phyloP scores from a whole-genome alignment of 2,797 vertebrate species.

The Pseudochaenichthys georgianus region DNA sequence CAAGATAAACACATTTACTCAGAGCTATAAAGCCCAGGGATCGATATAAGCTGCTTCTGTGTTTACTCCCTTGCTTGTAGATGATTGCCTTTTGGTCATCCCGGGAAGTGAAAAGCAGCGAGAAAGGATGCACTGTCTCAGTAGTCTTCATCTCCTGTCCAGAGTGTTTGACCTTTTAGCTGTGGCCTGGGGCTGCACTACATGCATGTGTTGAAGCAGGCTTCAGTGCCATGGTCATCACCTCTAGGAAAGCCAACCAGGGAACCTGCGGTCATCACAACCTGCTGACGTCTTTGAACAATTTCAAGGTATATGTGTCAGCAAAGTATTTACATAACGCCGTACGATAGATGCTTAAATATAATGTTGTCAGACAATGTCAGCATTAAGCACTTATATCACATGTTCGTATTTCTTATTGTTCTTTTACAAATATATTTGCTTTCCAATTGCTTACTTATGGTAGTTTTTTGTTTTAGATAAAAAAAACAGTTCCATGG shows the following conservation, averaged over 20 bases:
- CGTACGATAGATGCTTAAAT: neutral
- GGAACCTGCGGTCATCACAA: constrained; percentile 21
- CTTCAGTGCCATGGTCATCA: constrained; percentile 20
- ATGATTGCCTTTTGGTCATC: constrained; percentile 60
- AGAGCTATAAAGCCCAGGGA: constrained; percentile 50
- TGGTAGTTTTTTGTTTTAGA: no score
- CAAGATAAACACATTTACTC: constrained; percentile 70
- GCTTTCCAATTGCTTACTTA: no score
- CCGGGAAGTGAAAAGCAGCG: constrained; percentile 36
- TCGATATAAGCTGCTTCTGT: constrained; percentile 65
- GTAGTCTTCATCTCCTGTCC: constrained; percentile 20
- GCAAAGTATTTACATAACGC: constrained; percentile 35
- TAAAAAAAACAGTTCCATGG: no score
- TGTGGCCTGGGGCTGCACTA: constrained; percentile 14
- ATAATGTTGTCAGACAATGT: no score
- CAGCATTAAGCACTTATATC: no score
- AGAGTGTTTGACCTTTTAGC: constrained; percentile 14
- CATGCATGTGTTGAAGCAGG: constrained; percentile 5
- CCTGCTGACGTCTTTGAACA: constrained; percentile 37
- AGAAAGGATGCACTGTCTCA: constrained; percentile 22
- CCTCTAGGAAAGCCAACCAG: neutral
- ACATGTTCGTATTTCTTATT: no score
- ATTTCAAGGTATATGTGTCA: constrained; percentile 30
- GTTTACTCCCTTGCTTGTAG: constrained; percentile 65
- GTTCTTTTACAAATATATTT: no score